Base-by-base conservation (phyloP, 1,140 invertebrate genomes). In the Neodiprion pinetum region DNA sequence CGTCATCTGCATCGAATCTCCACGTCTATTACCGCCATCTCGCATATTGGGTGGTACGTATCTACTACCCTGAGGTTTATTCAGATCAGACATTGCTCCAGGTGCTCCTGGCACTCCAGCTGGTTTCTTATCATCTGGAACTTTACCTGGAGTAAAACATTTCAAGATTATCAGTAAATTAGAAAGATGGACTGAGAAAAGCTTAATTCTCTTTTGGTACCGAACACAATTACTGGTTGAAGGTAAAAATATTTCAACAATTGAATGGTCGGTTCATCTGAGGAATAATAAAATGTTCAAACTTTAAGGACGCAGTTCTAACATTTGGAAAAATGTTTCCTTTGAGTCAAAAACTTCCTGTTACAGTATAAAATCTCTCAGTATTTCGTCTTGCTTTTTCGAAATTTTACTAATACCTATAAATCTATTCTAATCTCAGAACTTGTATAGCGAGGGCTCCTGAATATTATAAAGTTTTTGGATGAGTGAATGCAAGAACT, bases 1-100 rank as follows among this genome's bases (percentile, higher is more conserved):
- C 50, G 91, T 87, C 85, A 92, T 87, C 80, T 91, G 89, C 91
- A 96, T 92, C 73, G 93, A 90, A 82, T 97, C 93, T 72, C 95
- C 92, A 74, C 94, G 89, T 79, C 93, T 92, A 21, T 89, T 90
- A 7, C 92, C 93, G 47, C 95, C 96, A 75, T 97, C 96, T 75
- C 97, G 92, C 85, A 97, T 86, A 84, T 92, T 94, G 21, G 97
- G 97, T 9, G 97, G 96, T 14, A 99, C 93, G 86, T 96, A 96
- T 84, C 95, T 95, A 69, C 84, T 87, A 28, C 88, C 84, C 61
- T 84, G 84, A 48, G 86, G 83, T 83, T 90, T 89, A 7, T 76
- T 89, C 84, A 72, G 82, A 79, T 85, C 93, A 40, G 84, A 75
- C 17, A 80, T 85, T 70, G 90, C 82, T 0, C 88, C 86, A 1